Conservation (phyloP, 2,888 invertebrate species). For the Archips xylosteana region DNA sequence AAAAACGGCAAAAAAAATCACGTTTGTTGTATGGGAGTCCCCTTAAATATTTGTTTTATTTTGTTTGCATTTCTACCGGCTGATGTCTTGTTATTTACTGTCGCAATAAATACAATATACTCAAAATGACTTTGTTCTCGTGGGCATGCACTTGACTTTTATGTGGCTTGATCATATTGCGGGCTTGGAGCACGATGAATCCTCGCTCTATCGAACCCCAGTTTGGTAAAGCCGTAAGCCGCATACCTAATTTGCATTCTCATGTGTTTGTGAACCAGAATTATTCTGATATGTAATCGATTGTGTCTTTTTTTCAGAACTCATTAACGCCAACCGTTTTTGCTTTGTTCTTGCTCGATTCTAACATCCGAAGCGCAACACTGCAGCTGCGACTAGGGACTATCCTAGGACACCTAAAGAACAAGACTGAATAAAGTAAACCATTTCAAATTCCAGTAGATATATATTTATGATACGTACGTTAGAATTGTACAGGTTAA, state of each 20-base stretch:
- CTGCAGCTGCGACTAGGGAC: neutral
- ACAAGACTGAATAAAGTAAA: conserved; percentile 44
- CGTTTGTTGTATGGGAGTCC: too few species aligned
- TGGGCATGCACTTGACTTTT: too few species aligned
- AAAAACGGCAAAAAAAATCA: too few species aligned
- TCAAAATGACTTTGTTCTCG: too few species aligned
- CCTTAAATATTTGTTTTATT: too few species aligned
- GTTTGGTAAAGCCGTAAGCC: neutral
- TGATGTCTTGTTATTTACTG: too few species aligned
- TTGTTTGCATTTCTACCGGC: too few species aligned
- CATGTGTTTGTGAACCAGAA: neutral
- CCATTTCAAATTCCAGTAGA: conserved; percentile 27
- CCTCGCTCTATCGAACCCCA: too few species aligned
- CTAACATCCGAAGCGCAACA: conserved; percentile 50
- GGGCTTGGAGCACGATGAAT: too few species aligned
- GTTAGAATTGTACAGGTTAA: conserved; percentile 50
- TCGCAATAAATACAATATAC: too few species aligned
- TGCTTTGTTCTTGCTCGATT: conserved; percentile 57
- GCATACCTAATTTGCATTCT: too few species aligned
- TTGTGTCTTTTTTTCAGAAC: conserved; percentile 51
- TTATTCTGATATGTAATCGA: neutral
- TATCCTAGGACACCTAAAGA: conserved; percentile 34
- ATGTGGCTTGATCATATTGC: too few species aligned
- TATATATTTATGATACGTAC: conserved; percentile 44
- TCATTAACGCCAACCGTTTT: conserved; percentile 58